Evolutionary conservation across 2,797 vertebrate species (phyloP), one percentile per base, ranked within the genome.

Genomic region (Sebastes hubbsi): DNA sequence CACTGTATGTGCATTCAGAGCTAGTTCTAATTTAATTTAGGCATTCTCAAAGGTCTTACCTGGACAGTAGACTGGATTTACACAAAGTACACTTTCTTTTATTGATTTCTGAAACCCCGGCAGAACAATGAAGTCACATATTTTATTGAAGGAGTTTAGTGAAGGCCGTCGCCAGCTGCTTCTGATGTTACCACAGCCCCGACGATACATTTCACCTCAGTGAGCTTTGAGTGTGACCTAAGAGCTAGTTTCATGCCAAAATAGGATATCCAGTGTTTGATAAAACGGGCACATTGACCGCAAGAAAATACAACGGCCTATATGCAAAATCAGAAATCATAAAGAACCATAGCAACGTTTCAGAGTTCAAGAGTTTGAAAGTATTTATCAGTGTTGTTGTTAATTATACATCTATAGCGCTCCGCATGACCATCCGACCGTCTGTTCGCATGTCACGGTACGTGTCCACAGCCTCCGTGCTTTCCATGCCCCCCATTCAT

Each of bases 11-110:
- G 52, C 54, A 36, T 36, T 36, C 78, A 12, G n/a, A 65, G 71
- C 22, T 58, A 12, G 36, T 71, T 83, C 71, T 81, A 66, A 88
- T 87, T 86, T 81, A 29, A 82, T 30, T 60, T 25, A 78, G 30
- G 38, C 54, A 38, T 72, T 81, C 85, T 79, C 54, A 86, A 79
- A 90, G 46, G 82, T 77, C 46, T 74, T 70, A 81, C 58, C 72
- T 74, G 66, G 70, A 56, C 27, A 38, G 27, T 59, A 14, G 42
- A 60, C 38, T 75, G 10, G 56, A 77, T 84, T 77, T 80, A 24
- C 80, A 63, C 69, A 20, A 77, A 75, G 22, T 56, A 56, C 11
- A 27, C 24, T 67, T 73, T 46, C 56, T 75, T 29, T 72, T 85
- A 85, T 81, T 78, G 56, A 86, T 88, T 84, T 87, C 46, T 76